phyloP scores from a whole-genome alignment of 2,888 invertebrate genomes.

The Pomacea canaliculata region DNA sequence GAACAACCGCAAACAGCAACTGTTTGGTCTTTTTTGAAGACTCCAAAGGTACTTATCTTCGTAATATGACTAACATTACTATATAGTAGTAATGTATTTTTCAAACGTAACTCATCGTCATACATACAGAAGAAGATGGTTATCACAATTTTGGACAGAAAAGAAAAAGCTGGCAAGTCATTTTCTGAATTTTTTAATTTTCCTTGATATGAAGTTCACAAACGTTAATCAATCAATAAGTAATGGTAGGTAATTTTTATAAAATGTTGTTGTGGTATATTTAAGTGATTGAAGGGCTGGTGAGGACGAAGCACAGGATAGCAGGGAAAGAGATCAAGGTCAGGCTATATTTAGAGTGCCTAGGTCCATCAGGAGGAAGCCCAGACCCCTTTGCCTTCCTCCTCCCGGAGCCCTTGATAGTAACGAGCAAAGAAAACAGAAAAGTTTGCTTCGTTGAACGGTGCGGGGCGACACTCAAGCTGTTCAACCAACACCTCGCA shows the following conservation, averaged over 20 bases:
- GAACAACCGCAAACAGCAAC: neutral
- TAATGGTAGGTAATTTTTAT: neutral
- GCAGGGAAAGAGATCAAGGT: conserved; percentile 17
- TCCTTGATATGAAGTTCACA: no score
- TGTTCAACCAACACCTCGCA: neutral
- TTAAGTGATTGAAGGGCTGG: neutral
- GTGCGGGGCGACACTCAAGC: neutral
- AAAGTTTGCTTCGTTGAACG: neutral
- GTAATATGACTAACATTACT: no score
- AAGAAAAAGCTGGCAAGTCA: no score
- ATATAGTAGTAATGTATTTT: no score
- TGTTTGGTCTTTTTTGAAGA: conserved; percentile 3
- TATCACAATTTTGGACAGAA: no score
- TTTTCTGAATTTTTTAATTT: no score
- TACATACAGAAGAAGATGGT: no score
- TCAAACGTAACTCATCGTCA: no score
- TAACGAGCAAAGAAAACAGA: neutral
- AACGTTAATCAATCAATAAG: no score
- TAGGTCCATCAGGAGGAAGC: neutral
- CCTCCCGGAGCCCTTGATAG: conserved; percentile 12
- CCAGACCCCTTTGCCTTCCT: conserved; percentile 1
- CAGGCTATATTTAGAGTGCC: conserved; percentile 19
- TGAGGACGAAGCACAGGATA: conserved; percentile 14
- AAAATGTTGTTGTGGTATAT: neutral
- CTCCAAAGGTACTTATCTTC: neutral